Evolutionary conservation across 2,797 vertebrate genomes (phyloP), one percentile per base, ranked within the genome.

Genomic region (Cyclopterus lumpus): DNA sequence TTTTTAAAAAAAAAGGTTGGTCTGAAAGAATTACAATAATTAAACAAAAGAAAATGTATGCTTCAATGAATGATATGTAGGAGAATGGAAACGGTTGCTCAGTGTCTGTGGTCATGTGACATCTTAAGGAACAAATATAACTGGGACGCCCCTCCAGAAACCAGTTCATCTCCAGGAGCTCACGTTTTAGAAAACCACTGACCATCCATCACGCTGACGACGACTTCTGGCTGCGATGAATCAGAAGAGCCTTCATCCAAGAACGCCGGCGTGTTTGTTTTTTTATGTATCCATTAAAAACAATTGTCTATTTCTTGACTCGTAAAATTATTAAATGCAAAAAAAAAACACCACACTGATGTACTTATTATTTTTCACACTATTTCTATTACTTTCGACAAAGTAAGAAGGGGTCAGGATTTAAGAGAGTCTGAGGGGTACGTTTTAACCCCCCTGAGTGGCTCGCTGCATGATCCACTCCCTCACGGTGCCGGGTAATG

Each of bases 361-460:
- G 24, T 6, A n/a, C 40, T 28, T 30, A 11, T 57, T 20, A 4
- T 49, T 22, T 22, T 18, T 20, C 40, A 18, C 26, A 32, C 14
- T 28, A 12, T 53, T 57, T 58, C 1, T 0, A 22, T 34, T 3
- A 0, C 30, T 59, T 67, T 49, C 28, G 34, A 58, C 30, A n/a
- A 9, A 48, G 65, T 14, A 11, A 28, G n/a, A 42, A 71, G 26
- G 9, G 7, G 10, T 67, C 57, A 80, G 40, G 49, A 51, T 75
- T 44, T n/a, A 20, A n/a, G 12, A 32, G 59, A 4, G n/a, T n/a
- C n/a, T n/a, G n/a, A n/a, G n/a, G n/a, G n/a, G n/a, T n/a, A n/a
- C n/a, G n/a, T n/a, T n/a, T n/a, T n/a, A n/a, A n/a, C n/a, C n/a
- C n/a, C n/a, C n/a, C n/a, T n/a, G n/a, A n/a, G n/a, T n/a, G n/a